Evolutionary conservation across 2,113 vertebrate genomes (phyloP), one percentile per base, ranked within the genome.

Genomic region (Coturnix japonica): DNA sequence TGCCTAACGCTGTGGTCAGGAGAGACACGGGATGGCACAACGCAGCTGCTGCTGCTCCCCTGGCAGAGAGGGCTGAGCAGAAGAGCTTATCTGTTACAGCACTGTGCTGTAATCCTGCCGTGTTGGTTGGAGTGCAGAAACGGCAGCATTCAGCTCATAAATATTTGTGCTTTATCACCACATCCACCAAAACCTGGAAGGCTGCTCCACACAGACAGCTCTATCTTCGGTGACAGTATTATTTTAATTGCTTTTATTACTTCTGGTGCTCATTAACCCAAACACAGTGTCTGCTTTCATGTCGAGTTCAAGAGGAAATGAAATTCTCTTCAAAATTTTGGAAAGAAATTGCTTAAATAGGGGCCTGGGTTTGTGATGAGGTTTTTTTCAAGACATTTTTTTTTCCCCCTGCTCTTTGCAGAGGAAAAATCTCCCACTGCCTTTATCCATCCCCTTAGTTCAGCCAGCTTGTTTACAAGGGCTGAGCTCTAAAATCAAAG

Each of bases 171-270:
- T 96, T 97, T 60, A 81, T 95, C 77, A 91, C 90, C 22, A 54
- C 91, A 95, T 96, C 85, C 95, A 37, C 19, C 43, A 90, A 89
- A 84, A 95, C 82, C 79, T 93, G 69, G 80, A 76, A 90, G 78
- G 59, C 67, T 91, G 80, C 95, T 97, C 88, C 20, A 91, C 61
- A 76, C 83, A 93, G 81, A 91, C 11, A 8, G 66, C 97, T 97
- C 91, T 91, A 80, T 78, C 94, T 96, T 95, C 74, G 72, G 65
- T 82, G 87, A 95, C 92, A 88, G 74, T 89, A 94, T 90, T 91
- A 95, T 94, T 90, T 97, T 96, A 97, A 97, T 97, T 96, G 95
- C 74, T 93, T 97, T 57, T 96, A n/a, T 96, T 96, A 89, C 76
- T 95, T 96, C 76, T 96, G 54, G 73, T 92, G 83, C 83, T 97